Base-by-base conservation (phyloP, 2,888 invertebrate species). In the Amphipoea lucens region DNA sequence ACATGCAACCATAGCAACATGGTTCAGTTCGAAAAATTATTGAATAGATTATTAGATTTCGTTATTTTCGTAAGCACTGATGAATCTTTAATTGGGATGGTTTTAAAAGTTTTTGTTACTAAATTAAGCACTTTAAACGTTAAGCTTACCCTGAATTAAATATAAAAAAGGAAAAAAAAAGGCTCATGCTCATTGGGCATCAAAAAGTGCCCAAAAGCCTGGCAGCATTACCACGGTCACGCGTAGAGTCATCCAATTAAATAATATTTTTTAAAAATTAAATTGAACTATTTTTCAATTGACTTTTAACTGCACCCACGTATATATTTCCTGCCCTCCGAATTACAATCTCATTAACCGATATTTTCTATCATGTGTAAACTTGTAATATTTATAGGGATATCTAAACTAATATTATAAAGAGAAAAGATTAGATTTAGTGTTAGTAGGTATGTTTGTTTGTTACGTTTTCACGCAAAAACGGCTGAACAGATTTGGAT, bases 61-160 rank as follows among this genome's bases (percentile, higher is more conserved):
- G 17, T n/a, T 70, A 65, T 29, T 63, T 54, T 36, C 3, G 12
- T 29, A 54, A 54, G 54, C 12, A 40, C 14, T 62, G 45, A 80
- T 48, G n/a, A 20, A 14, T 40, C 12, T 62, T 83, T 63, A 77
- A 77, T 62, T 62, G 36, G 40, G 54, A 60, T 14, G 14, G 14
- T 48, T 67, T n/a, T 14, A 54, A 45, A 82, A 83, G 67, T 9
- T 76, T 80, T 57, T 76, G 60, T 67, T 12, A 40, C 17, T 45
- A 45, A 82, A 63, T 23, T 20, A 63, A 79, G 54, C 45, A 65
- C 14, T 75, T 75, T 51, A 66, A 42, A 66, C 23, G 36, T 14
- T 51, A 42, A 36, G 14, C 51, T 75, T 57, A 42, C 23, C n/a
- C 20, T 60, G 5, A 51, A 51, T 51, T 36, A 20, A 82, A 76